phyloP scores from a whole-genome alignment of 2,113 vertebrate species.

The Dolichallabes microphthalmus region DNA sequence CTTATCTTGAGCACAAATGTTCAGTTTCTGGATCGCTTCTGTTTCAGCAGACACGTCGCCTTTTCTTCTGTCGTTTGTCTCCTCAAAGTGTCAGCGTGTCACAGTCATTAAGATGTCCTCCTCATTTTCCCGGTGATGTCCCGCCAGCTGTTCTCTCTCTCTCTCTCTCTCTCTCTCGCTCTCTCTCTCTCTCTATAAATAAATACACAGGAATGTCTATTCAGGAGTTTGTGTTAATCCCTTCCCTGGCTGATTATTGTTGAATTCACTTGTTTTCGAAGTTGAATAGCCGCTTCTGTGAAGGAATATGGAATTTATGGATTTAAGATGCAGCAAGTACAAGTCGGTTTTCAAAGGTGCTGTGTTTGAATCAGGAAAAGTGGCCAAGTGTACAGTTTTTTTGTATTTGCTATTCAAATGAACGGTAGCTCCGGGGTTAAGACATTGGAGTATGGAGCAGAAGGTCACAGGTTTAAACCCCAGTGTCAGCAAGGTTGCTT shows the following conservation, averaged over 20 bases:
- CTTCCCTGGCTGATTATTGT: not conserved
- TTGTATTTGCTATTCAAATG: too few species aligned
- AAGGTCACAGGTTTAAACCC: too few species aligned
- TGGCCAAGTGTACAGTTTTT: too few species aligned
- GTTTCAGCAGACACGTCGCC: not conserved
- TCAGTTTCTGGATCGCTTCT: not conserved
- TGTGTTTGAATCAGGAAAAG: too few species aligned
- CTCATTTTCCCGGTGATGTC: not conserved
- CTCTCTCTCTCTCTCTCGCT: too few species aligned
- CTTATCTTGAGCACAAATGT: slow-evolving; percentile 6
- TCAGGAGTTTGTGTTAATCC: not conserved
- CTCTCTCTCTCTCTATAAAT: not conserved
- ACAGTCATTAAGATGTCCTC: slow-evolving; percentile 8
- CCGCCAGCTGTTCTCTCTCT: not conserved
- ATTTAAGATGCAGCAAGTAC: too few species aligned
- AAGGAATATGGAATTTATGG: too few species aligned
- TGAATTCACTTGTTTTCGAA: not conserved
- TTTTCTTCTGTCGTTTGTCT: not conserved
- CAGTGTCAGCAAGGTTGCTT: too few species aligned
- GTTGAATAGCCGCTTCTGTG: too few species aligned
- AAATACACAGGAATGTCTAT: not conserved
- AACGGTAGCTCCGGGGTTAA: too few species aligned
- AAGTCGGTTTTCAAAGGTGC: too few species aligned
- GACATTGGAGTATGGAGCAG: too few species aligned
- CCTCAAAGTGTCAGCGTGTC: slow-evolving; percentile 4